Evolutionary conservation across 2,888 invertebrate species (phyloP), one percentile per base, ranked within the genome.

Genomic region (Ichneumoninae sp.): DNA sequence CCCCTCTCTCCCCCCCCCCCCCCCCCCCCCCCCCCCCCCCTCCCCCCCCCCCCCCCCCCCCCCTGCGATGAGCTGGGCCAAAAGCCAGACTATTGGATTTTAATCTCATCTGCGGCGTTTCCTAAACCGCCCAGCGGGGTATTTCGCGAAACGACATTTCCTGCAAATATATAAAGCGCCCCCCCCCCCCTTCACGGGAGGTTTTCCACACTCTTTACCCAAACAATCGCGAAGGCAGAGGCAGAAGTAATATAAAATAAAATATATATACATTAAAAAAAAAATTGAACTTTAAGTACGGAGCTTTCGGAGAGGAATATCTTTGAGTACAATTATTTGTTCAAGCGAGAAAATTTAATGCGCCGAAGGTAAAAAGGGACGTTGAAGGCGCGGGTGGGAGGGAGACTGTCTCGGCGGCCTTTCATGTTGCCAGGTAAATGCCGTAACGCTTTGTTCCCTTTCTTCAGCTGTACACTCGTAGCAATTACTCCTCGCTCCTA

Each of bases 51-150:
- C 10, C 40, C 40, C 10, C 10, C 40, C 57, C 60, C 33, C 54
- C 22, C 47, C 6, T 26, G 78, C 52, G 70, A 74, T 26, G 77
- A 57, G 70, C 72, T 16, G 62, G 65, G 62, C 69, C 10, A 26
- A 60, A 30, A 82, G 87, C 86, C 88, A 92, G 92, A 92, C 91
- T 93, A 93, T 93, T 93, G 90, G 90, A 93, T 93, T 93, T 92
- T 90, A 91, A 91, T 89, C 91, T 93, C 90, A 91, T 91, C 89
- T 90, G 85, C 82, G 80, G 79, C 78, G 84, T 85, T 82, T 84
- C 81, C 85, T 80, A 86, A 70, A 69, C 57, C 80, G 50, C 40
- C 40, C 40, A 40, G 80, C 60, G 82, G 81, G 81, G 84, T 82
- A 87, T 88, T 87, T 87, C 84, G 3, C 80, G 80, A 76, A 84